phyloP scores from a whole-genome alignment of 2,113 vertebrate species.

The Chaenogobius annularis region DNA sequence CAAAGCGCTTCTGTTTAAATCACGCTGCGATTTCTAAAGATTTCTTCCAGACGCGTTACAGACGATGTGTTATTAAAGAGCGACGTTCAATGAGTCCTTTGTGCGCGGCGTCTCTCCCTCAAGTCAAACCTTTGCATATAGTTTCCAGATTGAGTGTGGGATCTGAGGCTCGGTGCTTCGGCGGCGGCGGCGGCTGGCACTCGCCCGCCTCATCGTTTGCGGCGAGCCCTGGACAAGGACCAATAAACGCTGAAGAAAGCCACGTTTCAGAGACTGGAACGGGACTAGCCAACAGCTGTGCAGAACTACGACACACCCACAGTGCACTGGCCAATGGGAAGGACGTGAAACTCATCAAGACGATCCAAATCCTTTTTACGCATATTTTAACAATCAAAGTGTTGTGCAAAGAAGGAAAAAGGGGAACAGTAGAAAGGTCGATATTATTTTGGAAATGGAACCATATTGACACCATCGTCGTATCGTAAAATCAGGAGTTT shows the following conservation, averaged over 20 bases:
- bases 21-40: background rate
- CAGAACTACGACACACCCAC: constrained; percentile 49
- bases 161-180: constrained; percentile 14
- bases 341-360: constrained; percentile 2
- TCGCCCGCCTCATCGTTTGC: constrained; percentile 40
- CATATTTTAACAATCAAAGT: background rate
- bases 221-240: constrained; percentile 56
- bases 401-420: background rate
- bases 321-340: constrained; percentile 25
- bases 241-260: constrained; percentile 71
- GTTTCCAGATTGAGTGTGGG: constrained; percentile 39
- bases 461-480: too few species aligned
- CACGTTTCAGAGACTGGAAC: constrained; percentile 51
- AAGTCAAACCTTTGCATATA: constrained; percentile 18
- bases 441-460: too few species aligned
- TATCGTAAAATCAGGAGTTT: too few species aligned
- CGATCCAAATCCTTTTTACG: background rate
- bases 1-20: too few species aligned
- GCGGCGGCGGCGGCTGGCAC: constrained; percentile 46
- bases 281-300: constrained; percentile 47
- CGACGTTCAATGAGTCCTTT: constrained; percentile 58
- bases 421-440: background rate
- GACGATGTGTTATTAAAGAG: background rate
- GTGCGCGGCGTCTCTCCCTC: constrained; percentile 16
- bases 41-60: background rate